Evolutionary conservation across 2,113 vertebrate species (phyloP).

Genomic region (Myiozetetes cayanensis): DNA sequence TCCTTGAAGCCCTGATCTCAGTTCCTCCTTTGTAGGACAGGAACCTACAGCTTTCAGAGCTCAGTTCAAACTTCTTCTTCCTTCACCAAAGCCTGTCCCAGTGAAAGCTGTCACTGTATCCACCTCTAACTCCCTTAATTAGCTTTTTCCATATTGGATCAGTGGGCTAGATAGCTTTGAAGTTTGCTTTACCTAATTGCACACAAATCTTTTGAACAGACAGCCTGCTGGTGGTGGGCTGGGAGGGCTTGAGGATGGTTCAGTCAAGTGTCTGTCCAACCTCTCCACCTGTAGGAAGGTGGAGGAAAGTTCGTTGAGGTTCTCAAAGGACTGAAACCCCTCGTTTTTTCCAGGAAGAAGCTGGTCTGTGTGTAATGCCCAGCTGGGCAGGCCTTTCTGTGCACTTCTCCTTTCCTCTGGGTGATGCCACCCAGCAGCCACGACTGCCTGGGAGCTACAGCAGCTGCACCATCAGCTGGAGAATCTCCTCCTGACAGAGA

Average conservation of each 20-base stretch:
- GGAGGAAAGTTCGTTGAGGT: neutral
- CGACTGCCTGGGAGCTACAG: neutral
- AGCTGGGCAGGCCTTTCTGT: neutral
- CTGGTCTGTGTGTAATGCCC: neutral
- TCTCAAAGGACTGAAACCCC: neutral
- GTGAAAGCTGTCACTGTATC: neutral
- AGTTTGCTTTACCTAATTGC: neutral
- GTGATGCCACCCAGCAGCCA: neutral
- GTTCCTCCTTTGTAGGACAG: neutral
- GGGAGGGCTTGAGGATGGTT: neutral
- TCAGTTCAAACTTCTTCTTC: neutral
- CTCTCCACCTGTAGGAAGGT: neutral
- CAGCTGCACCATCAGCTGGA: neutral
- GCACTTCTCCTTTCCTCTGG: slow-evolving; percentile 13
- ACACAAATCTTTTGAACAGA: neutral
- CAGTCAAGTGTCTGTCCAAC: neutral
- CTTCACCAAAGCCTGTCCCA: neutral
- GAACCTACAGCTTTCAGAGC: neutral
- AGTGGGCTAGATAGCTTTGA: neutral
- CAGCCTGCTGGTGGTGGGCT: neutral
- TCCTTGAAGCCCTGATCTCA: neutral
- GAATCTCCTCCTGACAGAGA: neutral
- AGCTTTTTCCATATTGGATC: neutral
- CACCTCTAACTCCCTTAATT: neutral
- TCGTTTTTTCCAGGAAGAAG: neutral